Percentiles rank a stretch among this genome's conserved stretches.
Evolutionary conservation across 2,888 invertebrate species (phyloP).

Genomic region (Timandra comae): DNA sequence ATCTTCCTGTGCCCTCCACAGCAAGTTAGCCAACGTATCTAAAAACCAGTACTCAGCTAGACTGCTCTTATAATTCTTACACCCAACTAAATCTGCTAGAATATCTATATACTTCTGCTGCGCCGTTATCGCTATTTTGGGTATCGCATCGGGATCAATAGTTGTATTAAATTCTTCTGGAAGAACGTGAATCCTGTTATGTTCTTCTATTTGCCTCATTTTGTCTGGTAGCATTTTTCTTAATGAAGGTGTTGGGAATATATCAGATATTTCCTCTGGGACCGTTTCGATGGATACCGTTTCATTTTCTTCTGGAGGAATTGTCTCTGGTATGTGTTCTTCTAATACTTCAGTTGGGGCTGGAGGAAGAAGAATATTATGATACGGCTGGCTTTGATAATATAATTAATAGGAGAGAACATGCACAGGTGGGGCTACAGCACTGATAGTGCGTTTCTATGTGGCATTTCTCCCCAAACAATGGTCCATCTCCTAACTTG

Average conservation of each 20-base stretch:
- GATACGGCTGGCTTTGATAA: too few relatives aligned
- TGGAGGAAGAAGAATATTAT: conserved; percentile 6
- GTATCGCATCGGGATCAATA: conserved; percentile 49
- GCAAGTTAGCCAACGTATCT: conserved; percentile 61
- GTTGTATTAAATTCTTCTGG: conserved; percentile 46
- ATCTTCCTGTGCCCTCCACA: conserved; percentile 59
- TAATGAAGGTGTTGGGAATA: conserved; percentile 57
- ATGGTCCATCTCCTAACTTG: too few relatives aligned
- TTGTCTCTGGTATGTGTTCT: conserved; percentile 21
- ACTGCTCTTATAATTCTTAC: conserved; percentile 50
- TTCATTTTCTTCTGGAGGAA: conserved; percentile 17
- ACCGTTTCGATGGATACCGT: background rate
- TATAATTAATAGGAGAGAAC: too few relatives aligned
- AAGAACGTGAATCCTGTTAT: conserved; percentile 52
- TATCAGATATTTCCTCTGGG: conserved; percentile 29
- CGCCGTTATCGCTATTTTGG: conserved; percentile 45
- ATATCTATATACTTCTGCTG: conserved; percentile 56
- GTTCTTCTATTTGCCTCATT: conserved; percentile 39
- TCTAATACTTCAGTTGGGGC: conserved; percentile 24
- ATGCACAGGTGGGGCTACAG: too few relatives aligned
- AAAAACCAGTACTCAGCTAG: conserved; percentile 72
- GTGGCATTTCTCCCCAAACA: too few relatives aligned
- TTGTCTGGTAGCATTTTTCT: conserved; percentile 46
- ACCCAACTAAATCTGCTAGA: conserved; percentile 53
- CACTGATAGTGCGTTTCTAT: too few relatives aligned